phyloP scores from a whole-genome alignment of 1,140 invertebrate genomes.

The Orussus abietinus region DNA sequence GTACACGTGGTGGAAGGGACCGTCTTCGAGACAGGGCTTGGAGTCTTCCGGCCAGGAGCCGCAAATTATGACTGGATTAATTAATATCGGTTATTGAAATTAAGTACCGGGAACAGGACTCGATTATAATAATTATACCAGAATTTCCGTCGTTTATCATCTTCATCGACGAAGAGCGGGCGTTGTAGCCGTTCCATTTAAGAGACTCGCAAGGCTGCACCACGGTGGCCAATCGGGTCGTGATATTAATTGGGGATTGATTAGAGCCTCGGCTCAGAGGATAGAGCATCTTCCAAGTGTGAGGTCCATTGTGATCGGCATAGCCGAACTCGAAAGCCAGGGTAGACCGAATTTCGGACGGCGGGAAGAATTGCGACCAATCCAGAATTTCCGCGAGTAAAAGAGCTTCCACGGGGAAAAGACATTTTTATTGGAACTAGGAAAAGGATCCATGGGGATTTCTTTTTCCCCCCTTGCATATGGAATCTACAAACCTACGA shows the following conservation, averaged over 20 bases:
- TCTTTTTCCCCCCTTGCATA: no score
- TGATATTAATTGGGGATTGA: slow-evolving; percentile 48
- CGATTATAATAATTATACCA: slow-evolving; percentile 20
- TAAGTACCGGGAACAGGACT: slow-evolving; percentile 1
- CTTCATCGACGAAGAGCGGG: slow-evolving; percentile 26
- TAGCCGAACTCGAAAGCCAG: slow-evolving; percentile 24
- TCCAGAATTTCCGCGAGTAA: slow-evolving; percentile 32
- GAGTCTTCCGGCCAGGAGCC: slow-evolving; percentile 22
- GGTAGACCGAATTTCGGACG: slow-evolving; percentile 4
- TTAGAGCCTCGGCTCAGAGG: slow-evolving; percentile 24
- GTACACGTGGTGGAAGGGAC: slow-evolving; percentile 49
- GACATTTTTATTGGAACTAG: background rate
- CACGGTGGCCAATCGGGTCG: slow-evolving; percentile 23
- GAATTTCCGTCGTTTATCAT: slow-evolving; percentile 34
- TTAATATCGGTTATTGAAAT: background rate
- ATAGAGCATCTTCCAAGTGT: slow-evolving; percentile 37
- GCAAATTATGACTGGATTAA: slow-evolving; percentile 26
- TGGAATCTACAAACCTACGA: slow-evolving; percentile 24
- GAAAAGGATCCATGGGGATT: slow-evolving; percentile 3
- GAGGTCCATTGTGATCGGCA: slow-evolving; percentile 33
- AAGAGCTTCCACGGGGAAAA: slow-evolving; percentile 22
- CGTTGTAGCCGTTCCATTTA: slow-evolving; percentile 30
- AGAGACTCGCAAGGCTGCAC: slow-evolving; percentile 29
- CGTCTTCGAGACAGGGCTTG: slow-evolving; percentile 51
- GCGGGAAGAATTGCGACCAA: slow-evolving; percentile 24